These are phyloP conservation scores for Anguilla japonica DNA, from an alignment of 2,113 vertebrate species.

Conservation along the genomic window DNA sequence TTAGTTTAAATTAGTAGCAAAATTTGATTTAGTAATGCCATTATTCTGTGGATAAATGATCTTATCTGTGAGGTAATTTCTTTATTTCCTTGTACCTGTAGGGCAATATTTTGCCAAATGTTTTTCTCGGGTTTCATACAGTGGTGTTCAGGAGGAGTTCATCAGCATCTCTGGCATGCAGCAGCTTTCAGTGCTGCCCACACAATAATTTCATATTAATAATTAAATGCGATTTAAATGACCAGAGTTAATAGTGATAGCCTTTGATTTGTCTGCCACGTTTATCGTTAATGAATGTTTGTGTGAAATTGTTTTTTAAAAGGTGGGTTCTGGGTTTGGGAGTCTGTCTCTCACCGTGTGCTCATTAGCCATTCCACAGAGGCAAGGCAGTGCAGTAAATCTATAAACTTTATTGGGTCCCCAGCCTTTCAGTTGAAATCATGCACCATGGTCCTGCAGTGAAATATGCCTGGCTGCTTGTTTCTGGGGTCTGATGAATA, in stretches of 20 bases:
- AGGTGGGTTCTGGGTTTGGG: too few relatives aligned
- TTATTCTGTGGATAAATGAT: too few relatives aligned
- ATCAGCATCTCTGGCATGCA: too few relatives aligned
- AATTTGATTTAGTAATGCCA: too few relatives aligned
- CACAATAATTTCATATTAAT: too few relatives aligned
- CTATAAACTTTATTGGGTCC: not conserved
- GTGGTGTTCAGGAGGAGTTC: too few relatives aligned
- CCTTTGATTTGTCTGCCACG: not conserved
- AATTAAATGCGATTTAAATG: not conserved
- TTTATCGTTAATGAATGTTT: not conserved
- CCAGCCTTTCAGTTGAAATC: not conserved
- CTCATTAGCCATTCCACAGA: not conserved
- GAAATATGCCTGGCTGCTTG: slow-evolving; percentile 2
- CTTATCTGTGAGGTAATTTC: too few relatives aligned
- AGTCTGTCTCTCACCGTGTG: too few relatives aligned
- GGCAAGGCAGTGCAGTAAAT: not conserved
- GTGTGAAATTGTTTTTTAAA: not conserved
- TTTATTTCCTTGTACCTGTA: too few relatives aligned
- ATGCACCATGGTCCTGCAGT: not conserved
- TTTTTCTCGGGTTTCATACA: not conserved
- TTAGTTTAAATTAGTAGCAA: too few relatives aligned
- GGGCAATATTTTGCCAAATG: not conserved
- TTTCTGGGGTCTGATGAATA: not conserved
- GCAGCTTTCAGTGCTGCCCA: too few relatives aligned
- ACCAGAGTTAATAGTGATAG: not conserved